phyloP scores from a whole-genome alignment of 2,888 invertebrate species.

The Melieria crassipennis region DNA sequence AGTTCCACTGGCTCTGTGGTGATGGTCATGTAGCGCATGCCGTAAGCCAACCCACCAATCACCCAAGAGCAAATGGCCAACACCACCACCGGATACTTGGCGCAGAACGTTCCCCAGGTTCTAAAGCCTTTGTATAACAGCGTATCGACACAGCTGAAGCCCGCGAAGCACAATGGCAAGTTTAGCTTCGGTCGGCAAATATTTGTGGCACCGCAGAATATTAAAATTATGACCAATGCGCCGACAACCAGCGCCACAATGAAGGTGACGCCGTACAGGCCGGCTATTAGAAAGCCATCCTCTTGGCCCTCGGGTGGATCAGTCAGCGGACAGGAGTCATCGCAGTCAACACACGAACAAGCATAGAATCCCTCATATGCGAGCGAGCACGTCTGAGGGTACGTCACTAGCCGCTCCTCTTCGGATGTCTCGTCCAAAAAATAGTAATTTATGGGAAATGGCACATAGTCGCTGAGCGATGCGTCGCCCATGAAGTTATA shows the following conservation, averaged over 20 bases:
- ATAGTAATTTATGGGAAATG: constrained; percentile 73
- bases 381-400: constrained; percentile 71
- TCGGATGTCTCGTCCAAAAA: constrained; percentile 61
- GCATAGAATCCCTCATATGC: constrained; percentile 69
- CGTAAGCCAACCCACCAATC: constrained; percentile 71
- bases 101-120: constrained; percentile 70
- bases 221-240: constrained; percentile 57
- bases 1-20: constrained; percentile 92
- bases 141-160: constrained; percentile 52
- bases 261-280: constrained; percentile 71
- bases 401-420: constrained; percentile 43
- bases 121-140: constrained; percentile 64
- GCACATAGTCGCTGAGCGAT: constrained; percentile 68
- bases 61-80: constrained; percentile 74
- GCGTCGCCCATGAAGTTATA: constrained; percentile 73
- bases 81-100: constrained; percentile 73
- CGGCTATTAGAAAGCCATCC: constrained; percentile 69
- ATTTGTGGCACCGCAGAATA: constrained; percentile 45
- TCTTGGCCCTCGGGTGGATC: constrained; percentile 65
- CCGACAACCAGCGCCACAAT: constrained; percentile 71
- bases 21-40: constrained; percentile 74
- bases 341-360: constrained; percentile 84
- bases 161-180: constrained; percentile 54
- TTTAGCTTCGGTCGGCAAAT: constrained; percentile 41
- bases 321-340: constrained; percentile 70